Evolutionary conservation across 2,113 vertebrate species (phyloP).

Genomic region (Strix uralensis): DNA sequence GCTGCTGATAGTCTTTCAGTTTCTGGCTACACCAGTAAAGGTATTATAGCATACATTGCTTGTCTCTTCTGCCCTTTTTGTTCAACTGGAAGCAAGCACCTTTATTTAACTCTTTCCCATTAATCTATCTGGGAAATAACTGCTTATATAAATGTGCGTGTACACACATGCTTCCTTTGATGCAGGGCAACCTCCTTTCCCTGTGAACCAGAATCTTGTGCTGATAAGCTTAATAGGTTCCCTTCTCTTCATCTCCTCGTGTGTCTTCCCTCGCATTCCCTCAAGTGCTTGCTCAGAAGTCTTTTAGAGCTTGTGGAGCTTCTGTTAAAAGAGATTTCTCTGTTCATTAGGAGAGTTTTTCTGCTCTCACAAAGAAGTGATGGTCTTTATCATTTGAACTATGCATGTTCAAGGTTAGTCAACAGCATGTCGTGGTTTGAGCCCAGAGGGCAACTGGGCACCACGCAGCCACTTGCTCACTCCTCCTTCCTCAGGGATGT

Average conservation of each 20-base stretch:
- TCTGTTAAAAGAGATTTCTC: not conserved
- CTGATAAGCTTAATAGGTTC: not conserved
- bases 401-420: accelerated
- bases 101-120: not conserved
- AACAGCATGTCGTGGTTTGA: too few species aligned
- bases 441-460: too few species aligned
- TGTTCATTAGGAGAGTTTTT: not conserved
- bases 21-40: not conserved
- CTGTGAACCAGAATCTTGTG: not conserved
- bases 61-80: not conserved
- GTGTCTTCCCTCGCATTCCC: not conserved
- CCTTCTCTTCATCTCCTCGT: not conserved
- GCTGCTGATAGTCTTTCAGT: not conserved
- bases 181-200: not conserved
- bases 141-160: not conserved
- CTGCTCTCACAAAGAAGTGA: not conserved
- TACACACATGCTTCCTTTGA: not conserved
- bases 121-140: not conserved
- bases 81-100: not conserved
- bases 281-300: not conserved
- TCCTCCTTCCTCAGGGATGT: too few species aligned
- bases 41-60: not conserved
- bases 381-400: not conserved
- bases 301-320: not conserved
- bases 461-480: too few species aligned